phyloP scores from a whole-genome alignment of 2,797 vertebrate species.

The Heliangelus exortis region DNA sequence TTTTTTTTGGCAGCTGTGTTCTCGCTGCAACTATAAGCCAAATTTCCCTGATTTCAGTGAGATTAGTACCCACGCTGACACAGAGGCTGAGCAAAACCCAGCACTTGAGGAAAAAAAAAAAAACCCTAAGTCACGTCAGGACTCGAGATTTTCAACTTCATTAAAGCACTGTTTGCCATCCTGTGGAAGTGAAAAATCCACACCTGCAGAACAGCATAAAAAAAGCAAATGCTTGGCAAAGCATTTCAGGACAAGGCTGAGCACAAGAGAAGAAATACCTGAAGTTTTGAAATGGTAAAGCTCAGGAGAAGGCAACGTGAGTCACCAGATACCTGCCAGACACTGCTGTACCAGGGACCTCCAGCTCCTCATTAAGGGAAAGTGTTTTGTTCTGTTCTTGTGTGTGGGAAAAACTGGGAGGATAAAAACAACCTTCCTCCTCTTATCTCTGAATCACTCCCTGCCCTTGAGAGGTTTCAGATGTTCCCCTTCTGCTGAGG shows the following conservation, averaged over 20 bases:
- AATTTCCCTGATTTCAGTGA: not conserved
- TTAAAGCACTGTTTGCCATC: not conserved
- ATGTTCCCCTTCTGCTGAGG: not conserved
- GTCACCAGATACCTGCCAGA: not conserved
- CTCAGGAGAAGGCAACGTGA: not conserved
- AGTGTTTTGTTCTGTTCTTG: not conserved
- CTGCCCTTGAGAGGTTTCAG: not conserved
- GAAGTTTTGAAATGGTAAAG: not conserved
- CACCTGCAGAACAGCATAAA: not conserved
- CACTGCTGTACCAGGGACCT: not conserved
- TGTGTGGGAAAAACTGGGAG: not conserved
- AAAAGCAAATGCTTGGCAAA: not conserved
- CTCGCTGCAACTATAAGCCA: not conserved
- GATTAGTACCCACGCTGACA: not conserved
- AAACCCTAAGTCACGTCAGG: not conserved
- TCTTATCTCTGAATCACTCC: not conserved
- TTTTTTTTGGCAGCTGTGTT: not conserved
- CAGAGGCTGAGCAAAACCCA: not conserved
- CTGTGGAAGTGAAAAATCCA: not conserved
- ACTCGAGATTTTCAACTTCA: not conserved
- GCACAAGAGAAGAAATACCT: not conserved
- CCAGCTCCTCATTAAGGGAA: not conserved
- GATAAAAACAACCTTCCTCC: not conserved
- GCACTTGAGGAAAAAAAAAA: not conserved
- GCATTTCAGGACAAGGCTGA: not conserved